Evolutionary conservation across 92 coral and sea anemone species (phyloP), one percentile per base, ranked within the genome.

Genomic region (Actinostola sp.): DNA sequence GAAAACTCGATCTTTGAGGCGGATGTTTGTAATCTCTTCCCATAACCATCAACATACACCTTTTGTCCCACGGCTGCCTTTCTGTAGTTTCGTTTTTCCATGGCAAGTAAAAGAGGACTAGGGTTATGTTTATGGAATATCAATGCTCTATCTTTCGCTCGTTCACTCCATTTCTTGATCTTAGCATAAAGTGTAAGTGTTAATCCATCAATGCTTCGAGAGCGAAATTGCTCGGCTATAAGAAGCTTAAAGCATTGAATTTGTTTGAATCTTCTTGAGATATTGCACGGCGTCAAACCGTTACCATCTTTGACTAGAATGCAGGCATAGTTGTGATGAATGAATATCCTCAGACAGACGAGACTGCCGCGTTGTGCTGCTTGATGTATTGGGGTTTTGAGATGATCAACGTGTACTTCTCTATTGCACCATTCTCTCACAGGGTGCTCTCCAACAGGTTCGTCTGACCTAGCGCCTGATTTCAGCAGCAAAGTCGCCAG

Each of bases 121-220:
- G 95, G 86, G 13, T 89, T 88, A 64, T 94, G 97, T 75, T 94
- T 91, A 28, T 85, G 97, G 29, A 88, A 77, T 16, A 89, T 60
- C n/a, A 82, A 52, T 14, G 98, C 92, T 50, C 98, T 71, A 73
- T 84, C 90, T 48, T 85, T 70, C 5, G 98, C 97, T 33, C 98
- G 78, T 42, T 94, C 98, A 50, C 92, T 88, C 98, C 98, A 94
- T 53, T 91, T 94, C 34, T 97, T 81, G n/a, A 94, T 93, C 41
- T 91, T 89, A 77, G 87, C 75, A 52, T 94, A 94, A 35, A 94
- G 77, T 26, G 89, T 82, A 1, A 92, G 61, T 23, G 92, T 88
- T 43, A 94, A 71, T 13, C 93, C 95, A 19, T 73, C 82, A 31
- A 85, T 89, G n/a, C 82, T 92, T 63, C 95, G 92, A 33, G 89